Evolutionary conservation across 2,888 invertebrate species (phyloP), one percentile per base, ranked within the genome.

Genomic region (Drosophila macrothrix): DNA sequence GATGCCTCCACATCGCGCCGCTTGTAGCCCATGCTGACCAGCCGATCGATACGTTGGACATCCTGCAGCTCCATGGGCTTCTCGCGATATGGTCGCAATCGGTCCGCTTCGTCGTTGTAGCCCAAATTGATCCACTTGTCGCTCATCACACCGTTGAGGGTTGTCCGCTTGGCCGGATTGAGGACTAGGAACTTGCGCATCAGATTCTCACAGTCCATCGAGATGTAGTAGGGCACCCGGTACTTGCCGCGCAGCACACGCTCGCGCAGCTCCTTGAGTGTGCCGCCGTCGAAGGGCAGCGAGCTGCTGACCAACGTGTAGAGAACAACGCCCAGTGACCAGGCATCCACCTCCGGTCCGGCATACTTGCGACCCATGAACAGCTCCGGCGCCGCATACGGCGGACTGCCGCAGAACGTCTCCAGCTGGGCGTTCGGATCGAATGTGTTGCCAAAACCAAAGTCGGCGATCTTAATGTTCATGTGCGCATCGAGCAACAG

Each of bases 101-200:
- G 95, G 94, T 99, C 99, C 91, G 99, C 98, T 83, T 99, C 99
- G 94, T 99, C 99, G 94, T 56, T 56, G 39, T 98, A 98, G 91
- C 99, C 99, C 94, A 98, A 97, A 95, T 99, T 99, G 97, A 99
- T 99, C 99, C 99, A 99, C 94, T 98, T 98, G 95, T 99, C 99
- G 92, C 97, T 96, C 96, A 96, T 96, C 76, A 96, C 96, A 84
- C 95, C 95, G 92, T 96, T 99, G 90, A 99, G 94, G 61, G 98
- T 98, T 84, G 98, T 98, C 88, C 99, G 95, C 94, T 99, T 99
- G 88, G 97, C 96, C 82, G 99, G 99, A 95, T 99, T 99, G 93
- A 99, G 96, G 89, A 99, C 99, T 91, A 99, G 96, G 95, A 99
- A 99, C 95, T 99, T 99, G 94, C 99, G 99, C 92, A 99, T 95